Percentiles rank a stretch among this genome's conserved stretches.
Evolutionary conservation across 2,797 vertebrate genomes (phyloP).

Genomic region (Acestrorhynchus altus): DNA sequence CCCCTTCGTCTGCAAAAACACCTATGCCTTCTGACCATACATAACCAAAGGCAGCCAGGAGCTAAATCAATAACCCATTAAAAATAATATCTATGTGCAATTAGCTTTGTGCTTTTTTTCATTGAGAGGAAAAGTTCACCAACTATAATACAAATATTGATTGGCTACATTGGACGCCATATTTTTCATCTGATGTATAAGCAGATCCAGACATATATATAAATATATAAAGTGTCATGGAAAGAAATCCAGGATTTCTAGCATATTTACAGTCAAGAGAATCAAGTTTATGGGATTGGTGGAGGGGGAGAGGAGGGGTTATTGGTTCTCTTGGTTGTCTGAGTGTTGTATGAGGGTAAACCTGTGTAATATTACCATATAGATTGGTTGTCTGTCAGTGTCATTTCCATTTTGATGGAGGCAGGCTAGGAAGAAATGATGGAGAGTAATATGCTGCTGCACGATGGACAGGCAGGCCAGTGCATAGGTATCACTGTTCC

Average conservation of each 20-base stretch:
- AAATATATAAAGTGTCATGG: not conserved
- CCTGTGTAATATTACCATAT: slow-evolving; percentile 78
- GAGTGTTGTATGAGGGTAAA: slow-evolving; percentile 55
- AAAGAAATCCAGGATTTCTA: not conserved
- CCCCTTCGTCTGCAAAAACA: slow-evolving; percentile 14
- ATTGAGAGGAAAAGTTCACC: slow-evolving; percentile 14
- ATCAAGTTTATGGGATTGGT: slow-evolving; percentile 25
- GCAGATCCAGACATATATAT: slow-evolving; percentile 6
- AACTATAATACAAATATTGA: slow-evolving; percentile 25
- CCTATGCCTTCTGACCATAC: slow-evolving; percentile 1
- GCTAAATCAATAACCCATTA: slow-evolving; percentile 57
- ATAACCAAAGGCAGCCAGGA: slow-evolving; percentile 26
- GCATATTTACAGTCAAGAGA: slow-evolving; percentile 28
- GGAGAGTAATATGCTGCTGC: slow-evolving; percentile 57
- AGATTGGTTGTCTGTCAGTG: slow-evolving; percentile 72
- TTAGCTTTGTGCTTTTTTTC: slow-evolving; percentile 26
- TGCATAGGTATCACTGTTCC: not conserved
- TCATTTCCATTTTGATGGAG: slow-evolving; percentile 78
- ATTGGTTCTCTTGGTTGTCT: slow-evolving; percentile 48
- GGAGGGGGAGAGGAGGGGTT: slow-evolving; percentile 7
- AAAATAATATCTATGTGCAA: slow-evolving; percentile 48
- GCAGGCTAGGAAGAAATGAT: slow-evolving; percentile 57
- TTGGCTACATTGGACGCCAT: not conserved
- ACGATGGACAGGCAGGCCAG: slow-evolving; percentile 41
- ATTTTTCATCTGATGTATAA: slow-evolving; percentile 18